A percentile compares a stretch with the other conserved stretches of the same genome.
These are phyloP conservation scores for Phyllostomus discolor DNA, from an alignment of 2,113 vertebrate species.

Conservation along the genomic window DNA sequence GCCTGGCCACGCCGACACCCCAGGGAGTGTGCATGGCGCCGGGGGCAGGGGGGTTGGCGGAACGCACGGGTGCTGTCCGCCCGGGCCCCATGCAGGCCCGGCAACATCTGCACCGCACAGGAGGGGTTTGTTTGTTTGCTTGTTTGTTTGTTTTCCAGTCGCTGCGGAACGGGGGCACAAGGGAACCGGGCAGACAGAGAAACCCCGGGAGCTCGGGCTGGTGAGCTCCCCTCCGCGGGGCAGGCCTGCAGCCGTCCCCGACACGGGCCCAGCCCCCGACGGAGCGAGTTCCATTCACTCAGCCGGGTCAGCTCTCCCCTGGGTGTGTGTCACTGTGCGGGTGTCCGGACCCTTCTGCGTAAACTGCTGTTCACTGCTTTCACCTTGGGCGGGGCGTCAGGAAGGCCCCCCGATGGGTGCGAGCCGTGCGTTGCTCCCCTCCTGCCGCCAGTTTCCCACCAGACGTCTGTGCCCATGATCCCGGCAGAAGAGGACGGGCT, in stretches of 20 bases:
- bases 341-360: background rate
- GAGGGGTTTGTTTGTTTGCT: background rate
- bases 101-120: background rate
- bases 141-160: background rate
- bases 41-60: background rate
- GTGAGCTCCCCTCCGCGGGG: background rate
- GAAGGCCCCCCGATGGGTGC: fast-evolving
- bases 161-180: background rate
- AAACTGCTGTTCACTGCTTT: background rate
- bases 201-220: background rate
- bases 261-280: background rate
- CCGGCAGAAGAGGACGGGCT: background rate
- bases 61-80: background rate
- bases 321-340: too few relatives aligned
- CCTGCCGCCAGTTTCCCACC: background rate
- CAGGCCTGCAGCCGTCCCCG: background rate
- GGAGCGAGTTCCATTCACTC: fast-evolving
- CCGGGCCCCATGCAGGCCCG: background rate
- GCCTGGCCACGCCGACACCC: background rate
- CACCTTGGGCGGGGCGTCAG: background rate
- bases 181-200: background rate
- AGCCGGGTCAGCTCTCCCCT: background rate
- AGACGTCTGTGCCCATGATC: fast-evolving
- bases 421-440: fast-evolving
- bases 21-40: background rate